Evolutionary conservation across 1,140 invertebrate species (phyloP).

Genomic region (Trichonephila clavata): DNA sequence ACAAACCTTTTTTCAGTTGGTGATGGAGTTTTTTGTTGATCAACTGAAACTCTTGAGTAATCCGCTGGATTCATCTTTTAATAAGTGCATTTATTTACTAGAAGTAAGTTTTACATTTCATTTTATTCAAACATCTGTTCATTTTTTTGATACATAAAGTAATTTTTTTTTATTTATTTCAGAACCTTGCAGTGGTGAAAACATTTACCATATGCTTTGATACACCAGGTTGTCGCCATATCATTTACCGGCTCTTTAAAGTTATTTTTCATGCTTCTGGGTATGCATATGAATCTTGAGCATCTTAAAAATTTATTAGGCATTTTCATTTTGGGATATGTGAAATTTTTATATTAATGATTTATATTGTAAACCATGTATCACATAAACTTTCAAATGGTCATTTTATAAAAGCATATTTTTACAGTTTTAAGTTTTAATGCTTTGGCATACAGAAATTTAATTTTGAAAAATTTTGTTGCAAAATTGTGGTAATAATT

Average conservation of each 20-base stretch:
- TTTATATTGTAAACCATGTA: too few relatives aligned
- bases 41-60: constrained; percentile 95
- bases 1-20: constrained; percentile 85
- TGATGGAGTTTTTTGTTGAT: constrained; percentile 97
- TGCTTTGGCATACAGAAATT: too few relatives aligned
- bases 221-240: constrained; percentile 96
- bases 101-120: constrained; percentile 80
- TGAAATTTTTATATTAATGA: too few relatives aligned
- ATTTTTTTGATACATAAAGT: too few relatives aligned
- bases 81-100: constrained; percentile 92
- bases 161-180: constrained; percentile 83
- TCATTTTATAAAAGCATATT: too few relatives aligned
- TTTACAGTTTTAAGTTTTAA: too few relatives aligned
- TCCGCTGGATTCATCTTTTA: constrained; percentile 97
- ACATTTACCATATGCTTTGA: constrained; percentile 99
- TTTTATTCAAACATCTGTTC: too few relatives aligned
- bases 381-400: too few relatives aligned
- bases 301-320: neutral
- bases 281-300: constrained; percentile 50
- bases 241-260: constrained; percentile 95
- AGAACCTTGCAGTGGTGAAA: constrained; percentile 98
- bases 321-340: too few relatives aligned
- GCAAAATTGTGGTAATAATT: too few relatives aligned
- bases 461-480: too few relatives aligned
- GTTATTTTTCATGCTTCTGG: constrained; percentile 88